A percentile compares a stretch with the other conserved stretches of the same genome.
Evolutionary conservation across 2,113 vertebrate species (phyloP).

Genomic region (Nothoprocta perdicaria): DNA sequence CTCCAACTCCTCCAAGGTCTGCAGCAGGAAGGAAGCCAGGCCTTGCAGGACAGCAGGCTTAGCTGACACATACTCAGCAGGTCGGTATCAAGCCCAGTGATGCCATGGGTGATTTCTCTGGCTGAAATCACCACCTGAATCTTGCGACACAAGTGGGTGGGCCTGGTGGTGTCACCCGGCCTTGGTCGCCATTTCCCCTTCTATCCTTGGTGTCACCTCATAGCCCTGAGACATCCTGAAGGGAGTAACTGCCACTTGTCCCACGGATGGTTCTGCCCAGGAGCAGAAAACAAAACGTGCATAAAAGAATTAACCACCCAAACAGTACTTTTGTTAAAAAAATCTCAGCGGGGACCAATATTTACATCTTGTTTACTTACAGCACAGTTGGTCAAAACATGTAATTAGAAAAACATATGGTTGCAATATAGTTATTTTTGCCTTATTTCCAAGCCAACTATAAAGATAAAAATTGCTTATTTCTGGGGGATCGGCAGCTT

Average conservation of each 20-base stretch:
- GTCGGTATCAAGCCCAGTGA: accelerated
- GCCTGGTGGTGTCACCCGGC: neutral
- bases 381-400: neutral
- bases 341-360: neutral
- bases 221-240: neutral
- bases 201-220: neutral
- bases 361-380: neutral
- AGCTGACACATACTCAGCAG: accelerated
- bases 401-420: neutral
- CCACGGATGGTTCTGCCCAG: neutral
- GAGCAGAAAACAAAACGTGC: neutral
- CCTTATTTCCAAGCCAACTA: neutral
- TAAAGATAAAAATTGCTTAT: neutral
- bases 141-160: accelerated
- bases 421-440: neutral
- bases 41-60: neutral
- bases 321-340: neutral
- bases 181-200: too few relatives aligned
- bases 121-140: neutral
- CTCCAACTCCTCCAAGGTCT: accelerated
- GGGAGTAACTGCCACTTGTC: neutral
- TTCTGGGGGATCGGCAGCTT: neutral
- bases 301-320: neutral
- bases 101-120: accelerated
- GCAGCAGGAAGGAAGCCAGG: neutral